A percentile compares a stretch with the other conserved stretches of the same genome.
These are phyloP conservation scores for Laothoe populi DNA, from an alignment of 2,888 invertebrate genomes.

Conservation along the genomic window DNA sequence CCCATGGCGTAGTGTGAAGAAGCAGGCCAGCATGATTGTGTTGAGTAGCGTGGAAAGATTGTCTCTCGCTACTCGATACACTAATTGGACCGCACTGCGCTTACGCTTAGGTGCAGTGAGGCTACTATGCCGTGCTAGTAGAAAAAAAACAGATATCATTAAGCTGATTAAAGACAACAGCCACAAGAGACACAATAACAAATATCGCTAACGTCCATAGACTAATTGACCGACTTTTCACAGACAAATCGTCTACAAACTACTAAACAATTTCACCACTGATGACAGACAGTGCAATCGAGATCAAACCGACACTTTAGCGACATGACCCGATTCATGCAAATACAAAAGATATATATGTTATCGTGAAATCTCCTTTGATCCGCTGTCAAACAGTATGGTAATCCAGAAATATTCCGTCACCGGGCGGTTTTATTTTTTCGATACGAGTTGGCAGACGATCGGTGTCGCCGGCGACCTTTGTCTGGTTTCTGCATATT, in stretches of 20 bases:
- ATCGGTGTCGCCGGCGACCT: conserved; percentile 16
- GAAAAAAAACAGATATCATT: too few species aligned
- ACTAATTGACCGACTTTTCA: conserved; percentile 15
- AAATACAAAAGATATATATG: neutral
- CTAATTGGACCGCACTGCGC: too few species aligned
- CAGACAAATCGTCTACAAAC: neutral
- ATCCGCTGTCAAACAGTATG: neutral
- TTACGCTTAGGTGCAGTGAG: too few species aligned
- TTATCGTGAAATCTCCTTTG: neutral
- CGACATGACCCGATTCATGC: neutral
- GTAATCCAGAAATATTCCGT: conserved; percentile 19
- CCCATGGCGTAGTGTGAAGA: too few species aligned
- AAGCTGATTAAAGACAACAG: too few species aligned
- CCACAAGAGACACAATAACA: neutral
- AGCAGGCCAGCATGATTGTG: too few species aligned
- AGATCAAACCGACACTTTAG: neutral
- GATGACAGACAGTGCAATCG: neutral
- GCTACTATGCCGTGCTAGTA: too few species aligned
- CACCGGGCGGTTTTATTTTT: conserved; percentile 10
- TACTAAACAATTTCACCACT: neutral
- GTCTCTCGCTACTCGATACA: too few species aligned
- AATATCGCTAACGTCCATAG: neutral
- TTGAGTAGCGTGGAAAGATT: too few species aligned
- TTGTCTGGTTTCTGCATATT: conserved; percentile 29
- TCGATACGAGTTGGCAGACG: conserved; percentile 27